Evolutionary conservation across 2,797 vertebrate genomes (phyloP), one percentile per base, ranked within the genome.

Genomic region (Lophura swinhoii): DNA sequence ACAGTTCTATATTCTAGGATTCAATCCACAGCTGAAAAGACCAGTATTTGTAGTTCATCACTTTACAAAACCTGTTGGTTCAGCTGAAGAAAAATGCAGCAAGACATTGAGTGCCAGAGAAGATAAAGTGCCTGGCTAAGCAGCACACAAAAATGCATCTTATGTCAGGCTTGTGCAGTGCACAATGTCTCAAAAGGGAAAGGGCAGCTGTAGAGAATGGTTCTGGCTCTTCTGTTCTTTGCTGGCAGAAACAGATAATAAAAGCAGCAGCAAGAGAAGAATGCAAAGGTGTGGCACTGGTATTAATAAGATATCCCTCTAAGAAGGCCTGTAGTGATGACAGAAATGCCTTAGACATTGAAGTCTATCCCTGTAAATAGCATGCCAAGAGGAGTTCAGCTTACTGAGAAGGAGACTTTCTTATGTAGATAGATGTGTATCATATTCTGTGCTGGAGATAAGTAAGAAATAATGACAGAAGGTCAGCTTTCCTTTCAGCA

Each of bases 41-140:
- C 46, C 31, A 20, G 15, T 81, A 29, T 63, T 46, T 48, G 20
- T 75, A 72, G 49, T 66, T 51, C 41, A 51, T 74, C 68, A n/a
- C 24, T 90, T 88, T 94, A 66, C 55, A 88, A 78, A 90, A 72
- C 29, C 76, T 72, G 46, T 66, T 86, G 66, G 74, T 67, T 80
- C 90, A 88, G 41, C 44, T 86, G 74, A 95, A 82, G 73, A 82
- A 70, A 73, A 82, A 51, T 17, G 35, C 37, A 70, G 59, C 35
- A 67, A 91, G 39, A 69, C 20, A 53, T 8, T 31, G 56, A 90
- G 67, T 68, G 48, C 39, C 59, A 69, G 46, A 81, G 85, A 93
- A 75, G 68, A 76, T 26, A 22, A 71, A 91, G 23, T 81, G 49
- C 44, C 55, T 66, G 20, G 59, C n/a, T 59, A 44, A 58, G 37